These are phyloP conservation scores for Margarornis squamiger DNA, from an alignment of 2,797 vertebrate genomes.

Conservation along the genomic window DNA sequence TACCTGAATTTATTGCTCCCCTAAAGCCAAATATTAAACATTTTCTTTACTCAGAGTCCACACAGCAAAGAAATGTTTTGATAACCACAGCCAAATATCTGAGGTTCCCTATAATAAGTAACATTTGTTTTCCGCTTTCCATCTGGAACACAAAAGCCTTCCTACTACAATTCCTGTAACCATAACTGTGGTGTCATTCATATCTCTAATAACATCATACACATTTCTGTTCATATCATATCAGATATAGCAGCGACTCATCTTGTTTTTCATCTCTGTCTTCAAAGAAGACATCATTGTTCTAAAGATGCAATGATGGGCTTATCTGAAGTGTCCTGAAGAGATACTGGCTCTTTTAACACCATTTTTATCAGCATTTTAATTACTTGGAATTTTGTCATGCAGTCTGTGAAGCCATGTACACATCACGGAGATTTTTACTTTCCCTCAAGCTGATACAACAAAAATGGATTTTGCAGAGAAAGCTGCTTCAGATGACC, in stretches of 20 bases:
- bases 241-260: background rate
- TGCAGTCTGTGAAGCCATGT: background rate
- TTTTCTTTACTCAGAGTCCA: background rate
- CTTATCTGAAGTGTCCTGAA: constrained; percentile 43
- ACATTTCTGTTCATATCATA: background rate
- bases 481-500: background rate
- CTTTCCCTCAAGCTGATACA: background rate
- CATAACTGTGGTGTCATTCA: background rate
- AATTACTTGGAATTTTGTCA: constrained; percentile 53
- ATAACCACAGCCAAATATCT: background rate
- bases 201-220: constrained; percentile 38
- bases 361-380: constrained; percentile 29
- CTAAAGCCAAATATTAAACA: background rate
- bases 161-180: background rate
- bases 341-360: constrained; percentile 12
- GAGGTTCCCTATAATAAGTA: background rate
- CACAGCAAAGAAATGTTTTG: background rate
- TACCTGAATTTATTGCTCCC: background rate
- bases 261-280: constrained; percentile 53
- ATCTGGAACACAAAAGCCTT: constrained; percentile 16
- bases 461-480: background rate
- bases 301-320: constrained; percentile 12
- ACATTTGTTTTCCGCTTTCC: constrained; percentile 1
- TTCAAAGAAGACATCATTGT: constrained; percentile 60
- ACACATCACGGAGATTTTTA: background rate